Percentiles rank a stretch among this genome's conserved stretches.
Evolutionary conservation across 2,113 vertebrate species (phyloP).

Genomic region (Syngnathus floridae): DNA sequence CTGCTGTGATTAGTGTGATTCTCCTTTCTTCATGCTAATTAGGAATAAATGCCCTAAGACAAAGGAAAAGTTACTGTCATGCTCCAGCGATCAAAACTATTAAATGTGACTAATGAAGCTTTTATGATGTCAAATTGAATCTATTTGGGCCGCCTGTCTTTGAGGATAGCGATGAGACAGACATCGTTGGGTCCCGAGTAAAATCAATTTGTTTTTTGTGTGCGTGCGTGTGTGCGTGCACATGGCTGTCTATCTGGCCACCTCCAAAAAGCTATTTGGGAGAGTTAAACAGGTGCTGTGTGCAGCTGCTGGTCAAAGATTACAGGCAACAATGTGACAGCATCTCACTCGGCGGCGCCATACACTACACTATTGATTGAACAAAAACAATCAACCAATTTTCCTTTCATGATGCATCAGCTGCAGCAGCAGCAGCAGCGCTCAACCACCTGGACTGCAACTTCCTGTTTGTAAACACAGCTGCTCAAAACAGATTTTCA

Average conservation of each 20-base stretch:
- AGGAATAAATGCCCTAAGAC: slow-evolving; percentile 37
- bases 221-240: neutral
- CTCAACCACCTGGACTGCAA: slow-evolving; percentile 13
- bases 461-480: slow-evolving; percentile 14
- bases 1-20: slow-evolving; percentile 10
- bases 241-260: slow-evolving; percentile 3
- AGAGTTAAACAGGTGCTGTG: slow-evolving; percentile 48
- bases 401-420: slow-evolving; percentile 11
- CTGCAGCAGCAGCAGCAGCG: slow-evolving; percentile 5
- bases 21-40: slow-evolving; percentile 33
- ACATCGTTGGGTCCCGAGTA: slow-evolving; percentile 15
- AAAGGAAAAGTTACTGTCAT: slow-evolving; percentile 42
- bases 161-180: slow-evolving; percentile 16
- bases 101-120: slow-evolving; percentile 11
- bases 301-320: slow-evolving; percentile 59
- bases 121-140: slow-evolving; percentile 14
- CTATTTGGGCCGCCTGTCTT: neutral
- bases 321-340: slow-evolving; percentile 44
- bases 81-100: slow-evolving; percentile 35
- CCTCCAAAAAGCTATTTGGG: slow-evolving; percentile 30
- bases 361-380: neutral
- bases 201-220: slow-evolving; percentile 16
- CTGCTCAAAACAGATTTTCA: slow-evolving; percentile 9
- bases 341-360: slow-evolving; percentile 28
- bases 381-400: slow-evolving; percentile 11